Conservation (phyloP, 1,140 invertebrate genomes). For the Chrysoperla carnea region DNA sequence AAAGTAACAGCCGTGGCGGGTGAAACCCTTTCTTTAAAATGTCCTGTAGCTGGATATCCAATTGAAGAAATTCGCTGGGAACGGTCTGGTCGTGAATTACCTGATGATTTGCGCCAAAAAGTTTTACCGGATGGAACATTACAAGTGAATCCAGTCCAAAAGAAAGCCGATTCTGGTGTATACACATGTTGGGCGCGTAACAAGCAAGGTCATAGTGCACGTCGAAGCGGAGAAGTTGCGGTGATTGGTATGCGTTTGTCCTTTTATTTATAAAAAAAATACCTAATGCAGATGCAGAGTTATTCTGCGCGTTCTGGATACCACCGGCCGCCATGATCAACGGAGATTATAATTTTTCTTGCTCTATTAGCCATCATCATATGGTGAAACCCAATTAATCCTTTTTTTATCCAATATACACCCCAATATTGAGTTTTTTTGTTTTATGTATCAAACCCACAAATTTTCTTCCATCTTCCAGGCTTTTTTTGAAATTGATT, state of each 20-base stretch:
- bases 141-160: constrained; percentile 55
- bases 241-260: constrained; percentile 44
- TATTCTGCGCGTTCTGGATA: no score
- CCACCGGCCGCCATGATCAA: no score
- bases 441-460: no score
- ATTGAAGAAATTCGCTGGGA: constrained; percentile 71
- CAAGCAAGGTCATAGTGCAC: constrained; percentile 53
- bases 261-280: no score
- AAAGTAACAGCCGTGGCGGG: constrained; percentile 75
- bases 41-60: constrained; percentile 73
- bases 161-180: constrained; percentile 50
- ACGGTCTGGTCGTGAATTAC: constrained; percentile 51
- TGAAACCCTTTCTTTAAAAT: constrained; percentile 57
- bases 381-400: no score
- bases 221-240: constrained; percentile 49
- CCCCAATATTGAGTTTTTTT: no score
- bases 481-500: no score
- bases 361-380: no score
- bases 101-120: constrained; percentile 64
- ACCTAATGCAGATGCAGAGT: no score
- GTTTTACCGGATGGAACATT: constrained; percentile 55
- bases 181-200: constrained; percentile 62
- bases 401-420: no score
- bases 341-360: no score
- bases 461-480: no score